Conservation (phyloP, 2,113 vertebrate genomes). For the Emydura subglobosa region DNA sequence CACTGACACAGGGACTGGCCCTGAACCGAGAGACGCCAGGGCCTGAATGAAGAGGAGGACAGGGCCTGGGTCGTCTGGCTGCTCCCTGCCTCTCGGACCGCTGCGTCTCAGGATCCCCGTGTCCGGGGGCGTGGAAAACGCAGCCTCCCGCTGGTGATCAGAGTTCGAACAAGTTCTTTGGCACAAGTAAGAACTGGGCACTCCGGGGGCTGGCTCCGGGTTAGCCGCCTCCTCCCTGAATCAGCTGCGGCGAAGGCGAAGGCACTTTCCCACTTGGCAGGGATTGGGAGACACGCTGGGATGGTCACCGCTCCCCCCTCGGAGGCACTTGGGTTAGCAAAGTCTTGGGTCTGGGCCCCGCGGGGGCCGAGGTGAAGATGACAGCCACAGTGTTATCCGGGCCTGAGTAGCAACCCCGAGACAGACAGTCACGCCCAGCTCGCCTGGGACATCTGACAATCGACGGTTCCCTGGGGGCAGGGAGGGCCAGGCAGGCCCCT, state of each 20-base stretch:
- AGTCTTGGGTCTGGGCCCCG: not conserved
- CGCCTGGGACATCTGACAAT: not conserved
- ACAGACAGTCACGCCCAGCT: not conserved
- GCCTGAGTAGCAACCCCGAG: not conserved
- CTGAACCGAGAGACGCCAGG: not conserved
- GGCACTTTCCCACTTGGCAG: not conserved
- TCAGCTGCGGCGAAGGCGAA: too few species aligned
- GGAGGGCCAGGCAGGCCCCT: not conserved
- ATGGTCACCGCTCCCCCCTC: not conserved
- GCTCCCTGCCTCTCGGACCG: too few species aligned
- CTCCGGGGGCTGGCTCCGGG: accelerated
- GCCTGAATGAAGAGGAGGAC: not conserved
- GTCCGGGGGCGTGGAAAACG: not conserved
- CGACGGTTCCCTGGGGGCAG: not conserved
- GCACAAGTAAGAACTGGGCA: not conserved
- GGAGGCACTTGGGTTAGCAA: constrained; percentile 34
- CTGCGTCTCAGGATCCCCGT: too few species aligned
- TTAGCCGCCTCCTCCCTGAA: not conserved
- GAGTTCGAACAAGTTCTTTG: not conserved
- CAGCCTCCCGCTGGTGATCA: not conserved
- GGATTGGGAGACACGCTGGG: not conserved
- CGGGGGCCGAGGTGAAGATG: not conserved
- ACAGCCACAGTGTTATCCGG: not conserved
- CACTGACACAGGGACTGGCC: not conserved
- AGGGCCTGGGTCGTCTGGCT: not conserved